A percentile compares a stretch with the other conserved stretches of the same genome.
phyloP scores from a whole-genome alignment of 2,888 invertebrate genomes.

The Bombylius major region DNA sequence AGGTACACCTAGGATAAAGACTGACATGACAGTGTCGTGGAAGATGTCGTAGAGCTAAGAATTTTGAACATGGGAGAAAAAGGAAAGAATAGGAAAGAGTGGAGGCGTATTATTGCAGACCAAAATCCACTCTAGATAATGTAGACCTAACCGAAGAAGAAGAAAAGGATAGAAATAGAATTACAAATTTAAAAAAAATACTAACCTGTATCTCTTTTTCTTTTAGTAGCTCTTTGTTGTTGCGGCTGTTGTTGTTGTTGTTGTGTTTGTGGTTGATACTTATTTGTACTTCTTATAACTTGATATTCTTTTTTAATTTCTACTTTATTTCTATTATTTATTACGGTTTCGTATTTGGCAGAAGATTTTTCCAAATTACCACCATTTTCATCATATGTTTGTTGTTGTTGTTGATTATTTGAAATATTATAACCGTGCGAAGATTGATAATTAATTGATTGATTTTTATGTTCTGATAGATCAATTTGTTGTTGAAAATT shows the following conservation, averaged over 20 bases:
- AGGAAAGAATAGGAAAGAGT: too few relatives aligned
- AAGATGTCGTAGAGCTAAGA: too few relatives aligned
- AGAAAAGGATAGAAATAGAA: too few relatives aligned
- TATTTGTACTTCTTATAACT: constrained; percentile 16
- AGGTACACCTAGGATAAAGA: too few relatives aligned
- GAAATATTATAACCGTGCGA: constrained; percentile 3
- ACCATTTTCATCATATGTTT: constrained; percentile 9
- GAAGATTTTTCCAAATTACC: constrained; percentile 13
- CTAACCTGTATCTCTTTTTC: constrained; percentile 23
- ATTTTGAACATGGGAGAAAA: too few relatives aligned
- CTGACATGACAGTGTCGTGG: too few relatives aligned
- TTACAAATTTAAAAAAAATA: too few relatives aligned
- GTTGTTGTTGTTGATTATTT: constrained; percentile 3
- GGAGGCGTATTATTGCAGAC: too few relatives aligned
- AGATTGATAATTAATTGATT: not conserved
- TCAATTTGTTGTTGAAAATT: constrained; percentile 12
- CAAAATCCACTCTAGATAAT: too few relatives aligned
- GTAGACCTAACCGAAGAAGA: too few relatives aligned
- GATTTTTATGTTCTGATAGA: constrained; percentile 4
- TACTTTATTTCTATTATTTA: constrained; percentile 6
- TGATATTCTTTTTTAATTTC: constrained; percentile 14
- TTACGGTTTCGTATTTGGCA: constrained; percentile 13
- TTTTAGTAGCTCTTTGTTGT: constrained; percentile 18
- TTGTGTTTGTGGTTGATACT: constrained; percentile 17
- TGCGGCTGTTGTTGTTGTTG: constrained; percentile 14